Evolutionary conservation across 2,888 invertebrate genomes (phyloP).

Genomic region (Hymenopus coronatus): DNA sequence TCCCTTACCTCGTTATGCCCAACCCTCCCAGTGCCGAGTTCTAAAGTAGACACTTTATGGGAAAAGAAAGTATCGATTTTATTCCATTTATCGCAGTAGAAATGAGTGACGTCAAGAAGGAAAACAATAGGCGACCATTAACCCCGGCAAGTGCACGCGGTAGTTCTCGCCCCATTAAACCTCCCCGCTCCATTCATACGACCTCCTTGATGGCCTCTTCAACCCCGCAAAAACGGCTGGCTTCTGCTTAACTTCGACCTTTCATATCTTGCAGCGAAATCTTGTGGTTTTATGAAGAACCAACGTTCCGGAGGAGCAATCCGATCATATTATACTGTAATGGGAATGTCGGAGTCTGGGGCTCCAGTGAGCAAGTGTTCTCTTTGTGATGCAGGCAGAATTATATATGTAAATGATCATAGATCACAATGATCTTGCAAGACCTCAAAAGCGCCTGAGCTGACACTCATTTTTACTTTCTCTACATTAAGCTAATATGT

Average conservation of each 20-base stretch:
- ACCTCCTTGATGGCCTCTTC: neutral
- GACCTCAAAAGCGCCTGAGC: no score
- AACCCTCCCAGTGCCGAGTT: neutral
- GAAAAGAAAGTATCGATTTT: neutral
- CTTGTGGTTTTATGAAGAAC: neutral
- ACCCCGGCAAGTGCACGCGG: neutral
- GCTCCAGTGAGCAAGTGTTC: neutral
- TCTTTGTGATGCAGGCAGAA: neutral
- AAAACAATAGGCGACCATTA: neutral
- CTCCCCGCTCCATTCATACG: neutral
- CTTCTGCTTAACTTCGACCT: neutral
- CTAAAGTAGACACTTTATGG: neutral
- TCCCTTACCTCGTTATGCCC: neutral
- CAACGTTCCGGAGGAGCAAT: neutral
- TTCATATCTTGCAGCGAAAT: neutral
- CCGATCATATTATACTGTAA: neutral
- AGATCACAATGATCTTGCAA: no score
- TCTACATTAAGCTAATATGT: no score
- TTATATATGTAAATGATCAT: no score
- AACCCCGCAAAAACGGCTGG: neutral
- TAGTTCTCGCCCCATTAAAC: neutral
- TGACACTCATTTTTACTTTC: no score
- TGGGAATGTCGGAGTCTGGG: neutral
- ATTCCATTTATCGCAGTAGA: neutral
- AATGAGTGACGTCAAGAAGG: neutral